Base-by-base conservation (phyloP, 2,888 invertebrate species). In the Chaitophorus viminalis region DNA sequence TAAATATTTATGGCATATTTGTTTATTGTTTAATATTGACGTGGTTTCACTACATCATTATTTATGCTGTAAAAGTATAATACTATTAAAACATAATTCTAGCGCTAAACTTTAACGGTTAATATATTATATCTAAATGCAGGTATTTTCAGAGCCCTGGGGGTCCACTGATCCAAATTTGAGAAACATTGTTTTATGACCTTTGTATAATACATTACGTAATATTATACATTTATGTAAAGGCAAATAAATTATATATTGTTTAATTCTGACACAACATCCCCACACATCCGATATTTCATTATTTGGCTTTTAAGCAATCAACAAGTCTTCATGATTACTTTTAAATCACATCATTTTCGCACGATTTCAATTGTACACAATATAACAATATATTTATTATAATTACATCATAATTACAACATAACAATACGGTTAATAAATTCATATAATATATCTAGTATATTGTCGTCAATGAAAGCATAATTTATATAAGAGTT, bases 241-340 rank as follows among this genome's bases (percentile, higher is more conserved):
- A 14, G 11, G 2, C 11, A 8, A 11, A 11, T 14, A 21, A 76
- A n/a, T n/a, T 46, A 46, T 11, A 54, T 54, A 31, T 54, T 14
- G 31, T 78, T 52, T 6, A 29, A 31, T 54, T 25, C 54, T 25
- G n/a, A n/a, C n/a, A 25, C 54, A 54, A 54, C 54, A 31, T 25
- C 17, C 46, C 46, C 18, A 77, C 25, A 77, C 21, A 31, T 31
- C 6, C 4, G 31, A 77, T 54, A 29, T 54, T 54, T 54, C 77
- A 78, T 78, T 78, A 54, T 54, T 78, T 54, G 77, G 21, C 33
- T 78, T 78, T 54, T 60, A 25, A 78, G 25, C 54, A 78, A 78
- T 33, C 54, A 52, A 25, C 9, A 21, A 9, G 54, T 54, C 25
- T 54, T 25, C 2, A 14, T 29, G 54, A 78, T 21, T 18, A 78